Evolutionary conservation across 2,797 vertebrate species (phyloP), one percentile per base, ranked within the genome.

Genomic region (Sebastes variabilis): DNA sequence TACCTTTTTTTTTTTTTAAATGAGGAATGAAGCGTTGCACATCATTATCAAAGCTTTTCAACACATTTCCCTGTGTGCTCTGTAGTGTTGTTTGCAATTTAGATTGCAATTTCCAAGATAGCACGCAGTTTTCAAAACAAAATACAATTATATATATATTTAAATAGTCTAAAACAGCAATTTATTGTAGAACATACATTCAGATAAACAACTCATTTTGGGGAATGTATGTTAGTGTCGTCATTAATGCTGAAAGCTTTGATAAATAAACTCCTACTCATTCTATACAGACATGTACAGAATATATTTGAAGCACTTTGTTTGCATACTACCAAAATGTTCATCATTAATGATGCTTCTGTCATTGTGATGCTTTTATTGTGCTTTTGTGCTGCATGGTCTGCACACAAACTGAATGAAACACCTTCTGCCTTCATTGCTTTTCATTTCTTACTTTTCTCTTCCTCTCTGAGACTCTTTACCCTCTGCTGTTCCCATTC

Each of bases 251-350:
- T 77, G 60, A 87, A 91, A 88, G 87, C 87, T 93, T 92, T 93
- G 92, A 93, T 91, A 61, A 88, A 84, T 62, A 58, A 77, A 42
- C 22, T 69, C 69, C 71, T 32, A 20, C 54, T 75, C 82, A 81
- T 72, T 29, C 8, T 12, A 75, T 4, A 52, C 64, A 72, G 10
- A 62, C 12, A 49, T 3, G 60, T 10, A 55, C 72, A 73, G 59
- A 85, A 89, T 84, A 85, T 92, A 91, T 91, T 93, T 92, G 83
- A 72, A 70, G 77, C n/a, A 62, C 70, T 86, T 83, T 86, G 84
- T 95, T 96, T 95, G 94, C 92, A 94, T 91, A 93, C 64, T 64
- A 83, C 89, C 84, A 86, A 77, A 75, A 65, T 66, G 58, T 66
- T 82, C 72, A 42, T 82, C 62, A 81, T 79, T 34, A 67, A 79